phyloP scores from a whole-genome alignment of 2,113 vertebrate species.

The Malaclemys terrapin region DNA sequence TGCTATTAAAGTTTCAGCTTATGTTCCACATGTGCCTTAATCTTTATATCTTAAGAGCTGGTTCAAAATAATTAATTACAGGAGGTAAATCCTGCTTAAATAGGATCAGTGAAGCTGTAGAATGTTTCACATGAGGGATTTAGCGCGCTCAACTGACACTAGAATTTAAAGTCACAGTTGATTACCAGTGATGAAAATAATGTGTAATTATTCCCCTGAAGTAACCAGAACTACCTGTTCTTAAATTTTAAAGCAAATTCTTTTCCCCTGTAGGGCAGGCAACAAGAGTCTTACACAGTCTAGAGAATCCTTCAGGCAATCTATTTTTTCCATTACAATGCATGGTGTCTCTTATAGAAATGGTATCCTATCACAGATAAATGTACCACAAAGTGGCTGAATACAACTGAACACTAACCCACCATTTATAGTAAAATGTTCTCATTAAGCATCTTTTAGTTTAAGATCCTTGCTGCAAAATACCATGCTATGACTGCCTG shows the following conservation, averaged over 20 bases:
- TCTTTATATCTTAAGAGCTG: neutral
- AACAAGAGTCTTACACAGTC: rapidly evolving
- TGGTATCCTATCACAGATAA: neutral
- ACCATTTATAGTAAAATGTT: neutral
- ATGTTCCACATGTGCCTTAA: neutral
- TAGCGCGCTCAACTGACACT: neutral
- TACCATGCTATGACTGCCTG: rapidly evolving
- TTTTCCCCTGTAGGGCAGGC: neutral
- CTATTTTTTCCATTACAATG: neutral
- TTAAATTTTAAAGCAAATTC: neutral
- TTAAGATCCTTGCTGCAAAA: neutral
- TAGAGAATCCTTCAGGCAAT: neutral
- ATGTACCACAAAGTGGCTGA: rapidly evolving
- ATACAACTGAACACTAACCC: neutral
- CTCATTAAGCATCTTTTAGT: neutral
- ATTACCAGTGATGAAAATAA: neutral
- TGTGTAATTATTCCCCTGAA: neutral
- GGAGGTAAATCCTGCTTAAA: neutral
- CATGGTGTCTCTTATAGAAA: neutral
- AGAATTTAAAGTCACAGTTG: neutral
- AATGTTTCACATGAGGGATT: neutral
- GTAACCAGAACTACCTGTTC: neutral
- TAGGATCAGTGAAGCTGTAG: neutral
- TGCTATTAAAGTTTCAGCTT: neutral
- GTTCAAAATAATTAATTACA: neutral